These are phyloP conservation scores for Tenodera sinensis DNA, from an alignment of 2,888 invertebrate genomes.

Conservation along the genomic window DNA sequence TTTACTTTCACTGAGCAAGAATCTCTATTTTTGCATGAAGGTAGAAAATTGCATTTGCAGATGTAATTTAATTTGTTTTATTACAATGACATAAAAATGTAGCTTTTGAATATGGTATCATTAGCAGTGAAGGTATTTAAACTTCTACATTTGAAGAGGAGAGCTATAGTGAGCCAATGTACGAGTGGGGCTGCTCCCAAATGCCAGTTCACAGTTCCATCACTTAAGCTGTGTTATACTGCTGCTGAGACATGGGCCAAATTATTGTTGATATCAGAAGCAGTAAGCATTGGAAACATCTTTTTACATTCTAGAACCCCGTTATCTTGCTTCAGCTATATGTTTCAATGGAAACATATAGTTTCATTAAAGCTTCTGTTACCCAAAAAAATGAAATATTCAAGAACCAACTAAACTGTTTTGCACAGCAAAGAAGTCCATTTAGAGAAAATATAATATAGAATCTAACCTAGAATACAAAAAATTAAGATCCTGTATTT, in stretches of 20 bases:
- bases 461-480: too few relatives aligned
- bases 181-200: neutral
- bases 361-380: too few relatives aligned
- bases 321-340: too few relatives aligned
- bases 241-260: neutral
- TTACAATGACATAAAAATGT: neutral
- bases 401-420: too few relatives aligned
- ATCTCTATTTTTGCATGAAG: neutral
- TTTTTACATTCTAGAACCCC: neutral
- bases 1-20: neutral
- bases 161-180: neutral
- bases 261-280: neutral
- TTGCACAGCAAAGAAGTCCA: too few relatives aligned
- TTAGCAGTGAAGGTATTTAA: neutral
- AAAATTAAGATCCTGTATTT: too few relatives aligned
- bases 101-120: neutral
- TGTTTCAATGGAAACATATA: too few relatives aligned
- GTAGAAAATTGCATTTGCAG: neutral
- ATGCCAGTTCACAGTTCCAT: neutral
- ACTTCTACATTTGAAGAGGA: neutral
- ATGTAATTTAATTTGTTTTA: neutral
- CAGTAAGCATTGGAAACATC: neutral
- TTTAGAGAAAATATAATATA: too few relatives aligned
- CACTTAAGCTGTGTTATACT: neutral
- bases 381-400: too few relatives aligned